Evolutionary conservation across 2,113 vertebrate species (phyloP).

Genomic region (Onychostruthus taczanowskii): DNA sequence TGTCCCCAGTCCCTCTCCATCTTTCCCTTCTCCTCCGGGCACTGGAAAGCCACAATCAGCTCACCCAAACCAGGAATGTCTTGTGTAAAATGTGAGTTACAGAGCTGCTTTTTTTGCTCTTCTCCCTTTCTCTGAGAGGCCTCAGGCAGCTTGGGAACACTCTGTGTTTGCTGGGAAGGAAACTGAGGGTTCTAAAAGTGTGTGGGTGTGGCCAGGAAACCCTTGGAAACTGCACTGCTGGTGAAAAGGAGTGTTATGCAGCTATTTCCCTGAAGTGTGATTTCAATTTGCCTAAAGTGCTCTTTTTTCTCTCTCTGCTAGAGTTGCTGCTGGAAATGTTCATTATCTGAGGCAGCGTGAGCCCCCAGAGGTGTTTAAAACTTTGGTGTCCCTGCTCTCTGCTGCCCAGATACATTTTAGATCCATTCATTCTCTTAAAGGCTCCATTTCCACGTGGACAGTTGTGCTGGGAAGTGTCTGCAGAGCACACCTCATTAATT

Average conservation of each 20-base stretch:
- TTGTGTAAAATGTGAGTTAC: not conserved
- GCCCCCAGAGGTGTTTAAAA: not conserved
- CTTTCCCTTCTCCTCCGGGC: not conserved
- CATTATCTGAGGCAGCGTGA: not conserved
- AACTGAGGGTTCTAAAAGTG: not conserved
- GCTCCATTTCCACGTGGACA: accelerated
- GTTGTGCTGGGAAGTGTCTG: not conserved
- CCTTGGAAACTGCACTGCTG: not conserved
- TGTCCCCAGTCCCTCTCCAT: not conserved
- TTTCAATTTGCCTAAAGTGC: not conserved
- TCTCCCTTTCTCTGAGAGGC: not conserved
- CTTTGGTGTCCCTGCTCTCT: not conserved
- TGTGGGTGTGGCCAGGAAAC: not conserved
- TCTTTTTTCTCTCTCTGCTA: not conserved
- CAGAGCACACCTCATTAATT: not conserved
- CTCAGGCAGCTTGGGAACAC: not conserved
- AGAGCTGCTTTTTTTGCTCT: not conserved
- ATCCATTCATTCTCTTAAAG: accelerated
- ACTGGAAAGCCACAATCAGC: accelerated
- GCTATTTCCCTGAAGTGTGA: not conserved
- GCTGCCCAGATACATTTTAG: not conserved
- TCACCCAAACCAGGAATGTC: not conserved
- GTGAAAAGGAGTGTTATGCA: not conserved
- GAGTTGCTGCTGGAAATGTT: not conserved
- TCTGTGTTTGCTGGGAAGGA: not conserved